Evolutionary conservation across 2,113 vertebrate genomes (phyloP).

Genomic region (Myrmecobius fasciatus): DNA sequence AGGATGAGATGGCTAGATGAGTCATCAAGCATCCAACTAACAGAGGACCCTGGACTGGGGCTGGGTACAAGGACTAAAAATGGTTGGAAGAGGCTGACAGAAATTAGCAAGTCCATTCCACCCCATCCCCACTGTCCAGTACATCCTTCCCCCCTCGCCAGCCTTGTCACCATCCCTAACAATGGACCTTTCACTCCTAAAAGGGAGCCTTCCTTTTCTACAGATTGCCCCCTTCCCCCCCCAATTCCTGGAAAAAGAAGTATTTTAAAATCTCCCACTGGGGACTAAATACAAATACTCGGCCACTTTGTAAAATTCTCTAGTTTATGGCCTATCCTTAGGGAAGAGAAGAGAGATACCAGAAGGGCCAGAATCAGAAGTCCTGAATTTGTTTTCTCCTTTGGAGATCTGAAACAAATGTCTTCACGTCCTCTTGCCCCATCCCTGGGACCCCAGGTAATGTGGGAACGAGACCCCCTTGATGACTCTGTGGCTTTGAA

Average conservation of each 20-base stretch:
- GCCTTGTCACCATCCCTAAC: neutral
- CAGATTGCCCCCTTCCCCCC: neutral
- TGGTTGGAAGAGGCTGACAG: neutral
- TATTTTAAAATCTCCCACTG: neutral
- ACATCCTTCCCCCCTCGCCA: neutral
- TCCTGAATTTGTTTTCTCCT: conserved; percentile 22
- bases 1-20: neutral
- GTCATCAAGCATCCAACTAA: neutral
- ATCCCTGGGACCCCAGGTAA: neutral
- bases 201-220: neutral
- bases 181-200: neutral
- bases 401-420: conserved; percentile 10
- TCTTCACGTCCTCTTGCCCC: neutral
- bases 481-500: neutral
- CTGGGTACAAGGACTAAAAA: neutral
- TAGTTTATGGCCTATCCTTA: neutral
- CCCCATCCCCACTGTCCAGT: conserved; percentile 22
- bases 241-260: neutral
- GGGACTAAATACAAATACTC: neutral
- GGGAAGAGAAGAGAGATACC: conserved; percentile 20
- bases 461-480: conserved; percentile 28
- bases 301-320: neutral
- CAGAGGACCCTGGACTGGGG: neutral
- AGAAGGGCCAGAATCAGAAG: neutral
- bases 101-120: neutral